Evolutionary conservation across 2,797 vertebrate genomes (phyloP), one percentile per base, ranked within the genome.

Genomic region (Etheostoma perlongum): DNA sequence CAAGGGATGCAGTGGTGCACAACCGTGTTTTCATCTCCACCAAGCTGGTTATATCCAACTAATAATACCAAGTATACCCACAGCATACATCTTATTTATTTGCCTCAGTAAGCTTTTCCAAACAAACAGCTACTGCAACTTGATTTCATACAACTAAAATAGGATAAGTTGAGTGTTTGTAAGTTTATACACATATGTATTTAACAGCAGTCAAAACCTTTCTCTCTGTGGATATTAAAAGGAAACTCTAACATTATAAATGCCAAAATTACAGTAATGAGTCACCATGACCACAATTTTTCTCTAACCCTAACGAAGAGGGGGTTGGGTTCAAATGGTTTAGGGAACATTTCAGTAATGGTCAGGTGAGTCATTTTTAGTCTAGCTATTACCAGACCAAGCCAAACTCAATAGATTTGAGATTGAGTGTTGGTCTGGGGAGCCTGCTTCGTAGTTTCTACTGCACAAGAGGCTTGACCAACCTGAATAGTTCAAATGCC

Each of bases 261-360:
- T 64, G 13, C 33, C 44, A 30, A 46, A 30, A 46, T 76, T 49
- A 44, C 44, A 76, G 74, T 18, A 3, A 18, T 70, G 74, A 76
- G 52, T 76, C 61, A 49, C 12, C 18, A 30, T 49, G 46, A 64
- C 61, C 61, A 49, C 61, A 4, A 8, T 49, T 46, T 30, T 30
- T 62, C 60, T 33, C 61, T 19, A 30, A 6, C 25, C 60, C 10
- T 4, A 19, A 47, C 60, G 46, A 48, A 48, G 46, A 33, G 61
- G 25, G 7, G 61, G 61, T 62, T 19, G 14, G 46, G 18, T 27
- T 40, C 36, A 40, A 40, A 40, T 11, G 36, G 10, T 44, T 60
- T 40, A 42, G 42, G 48, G 16, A 27, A 47, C 16, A 3, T 48
- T 27, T 46, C 59, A 25, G 59, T 46, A 61, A 25, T 25, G 40